Percentiles rank a stretch among this genome's conserved stretches.
These are phyloP conservation scores for Dyspetes luteomarginatus DNA, from an alignment of 2,888 invertebrate species.

Conservation along the genomic window DNA sequence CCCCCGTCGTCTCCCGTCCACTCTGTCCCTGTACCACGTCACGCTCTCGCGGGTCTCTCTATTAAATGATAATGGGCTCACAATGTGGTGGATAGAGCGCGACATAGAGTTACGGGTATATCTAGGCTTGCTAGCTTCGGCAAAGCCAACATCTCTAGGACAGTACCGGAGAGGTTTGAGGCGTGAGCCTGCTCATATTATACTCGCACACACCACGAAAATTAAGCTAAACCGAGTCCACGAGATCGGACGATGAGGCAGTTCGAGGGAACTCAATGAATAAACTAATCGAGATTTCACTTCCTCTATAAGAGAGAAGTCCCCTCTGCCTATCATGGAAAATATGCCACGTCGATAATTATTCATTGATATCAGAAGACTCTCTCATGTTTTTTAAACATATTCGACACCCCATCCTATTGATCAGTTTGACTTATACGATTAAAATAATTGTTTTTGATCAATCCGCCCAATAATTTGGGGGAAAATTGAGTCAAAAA, in stretches of 20 bases:
- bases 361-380: background rate
- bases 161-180: slow-evolving; percentile 8
- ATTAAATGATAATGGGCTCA: slow-evolving; percentile 81
- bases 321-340: too few relatives aligned
- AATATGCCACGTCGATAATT: background rate
- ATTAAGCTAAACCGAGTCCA: slow-evolving; percentile 37
- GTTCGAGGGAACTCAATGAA: slow-evolving; percentile 63
- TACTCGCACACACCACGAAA: slow-evolving; percentile 21
- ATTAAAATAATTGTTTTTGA: too few relatives aligned
- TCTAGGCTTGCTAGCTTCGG: slow-evolving; percentile 46
- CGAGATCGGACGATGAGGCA: slow-evolving; percentile 63
- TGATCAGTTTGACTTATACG: too few relatives aligned
- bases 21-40: slow-evolving; percentile 44
- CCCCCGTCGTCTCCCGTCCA: slow-evolving; percentile 1
- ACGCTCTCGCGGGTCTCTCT: slow-evolving; percentile 68
- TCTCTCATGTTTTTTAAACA: too few relatives aligned
- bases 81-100: slow-evolving; percentile 76
- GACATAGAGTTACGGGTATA: slow-evolving; percentile 46
- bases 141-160: slow-evolving; percentile 46
- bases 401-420: too few relatives aligned
- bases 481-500: too few relatives aligned
- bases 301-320: slow-evolving; percentile 42
- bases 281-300: slow-evolving; percentile 59
- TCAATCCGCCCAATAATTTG: too few relatives aligned
- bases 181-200: slow-evolving; percentile 7